Conservation (phyloP, 2,888 invertebrate species). For the Meloe dianella region DNA sequence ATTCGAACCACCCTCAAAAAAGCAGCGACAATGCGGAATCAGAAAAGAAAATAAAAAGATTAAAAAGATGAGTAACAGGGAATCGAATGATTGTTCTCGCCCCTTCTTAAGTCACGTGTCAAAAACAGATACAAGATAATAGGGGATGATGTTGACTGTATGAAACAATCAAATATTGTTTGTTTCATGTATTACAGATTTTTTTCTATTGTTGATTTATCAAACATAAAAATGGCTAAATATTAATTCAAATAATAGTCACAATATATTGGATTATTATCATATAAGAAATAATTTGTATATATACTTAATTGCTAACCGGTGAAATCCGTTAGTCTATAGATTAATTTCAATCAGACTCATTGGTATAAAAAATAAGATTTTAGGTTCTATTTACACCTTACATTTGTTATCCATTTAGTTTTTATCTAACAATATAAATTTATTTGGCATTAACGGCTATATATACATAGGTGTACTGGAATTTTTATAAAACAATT, state of each 20-base stretch:
- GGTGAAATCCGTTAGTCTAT: neutral
- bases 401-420: too few relatives aligned
- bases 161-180: slow-evolving; percentile 50
- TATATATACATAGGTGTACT: neutral
- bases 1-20: slow-evolving; percentile 44
- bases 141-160: slow-evolving; percentile 44
- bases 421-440: neutral
- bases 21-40: slow-evolving; percentile 42
- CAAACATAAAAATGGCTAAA: neutral
- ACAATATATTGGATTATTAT: too few relatives aligned
- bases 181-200: slow-evolving; percentile 51
- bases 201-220: slow-evolving; percentile 25
- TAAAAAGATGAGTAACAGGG: slow-evolving; percentile 52
- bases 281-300: neutral
- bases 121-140: slow-evolving; percentile 49
- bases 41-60: slow-evolving; percentile 53
- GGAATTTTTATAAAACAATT: slow-evolving; percentile 15
- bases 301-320: neutral
- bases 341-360: too few relatives aligned
- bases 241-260: neutral
- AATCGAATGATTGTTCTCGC: slow-evolving; percentile 51
- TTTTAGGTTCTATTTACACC: too few relatives aligned
- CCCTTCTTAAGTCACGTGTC: slow-evolving; percentile 49
- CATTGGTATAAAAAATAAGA: too few relatives aligned
- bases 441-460: slow-evolving; percentile 17